These are phyloP conservation scores for Lissonota sp. DNA, from an alignment of 2,888 invertebrate genomes.

Conservation along the genomic window DNA sequence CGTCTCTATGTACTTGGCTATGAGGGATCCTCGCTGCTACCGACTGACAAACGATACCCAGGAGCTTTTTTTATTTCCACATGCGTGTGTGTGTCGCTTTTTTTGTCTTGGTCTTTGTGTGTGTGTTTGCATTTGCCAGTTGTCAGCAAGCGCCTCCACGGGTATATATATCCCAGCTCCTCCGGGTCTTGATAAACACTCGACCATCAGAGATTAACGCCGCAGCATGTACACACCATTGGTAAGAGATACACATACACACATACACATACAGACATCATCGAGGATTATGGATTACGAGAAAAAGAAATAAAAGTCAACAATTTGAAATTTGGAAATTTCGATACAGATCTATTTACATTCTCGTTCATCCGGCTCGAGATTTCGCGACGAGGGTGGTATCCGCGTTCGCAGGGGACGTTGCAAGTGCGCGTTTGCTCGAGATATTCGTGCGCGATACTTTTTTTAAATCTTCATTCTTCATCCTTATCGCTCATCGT, in stretches of 20 bases:
- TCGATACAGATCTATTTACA: not conserved
- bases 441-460: not conserved
- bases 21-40: conserved; percentile 16
- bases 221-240: conserved; percentile 79
- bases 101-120: conserved; percentile 35
- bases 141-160: conserved; percentile 75
- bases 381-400: conserved; percentile 10
- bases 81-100: conserved; percentile 33
- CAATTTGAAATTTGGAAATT: conserved; percentile 16
- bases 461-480: conserved; percentile 1
- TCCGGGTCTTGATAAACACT: conserved; percentile 78
- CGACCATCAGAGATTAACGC: conserved; percentile 78
- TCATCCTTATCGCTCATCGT: not conserved
- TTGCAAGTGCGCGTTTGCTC: conserved; percentile 26
- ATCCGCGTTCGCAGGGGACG: not conserved
- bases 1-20: not conserved
- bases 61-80: conserved; percentile 42
- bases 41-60: conserved; percentile 39
- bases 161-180: conserved; percentile 79
- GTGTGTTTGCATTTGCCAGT: conserved; percentile 55
- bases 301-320: not conserved
- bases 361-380: not conserved
- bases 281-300: conserved; percentile 48
- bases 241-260: conserved; percentile 70
- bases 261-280: not conserved